Base-by-base conservation (phyloP, 2,113 vertebrate species). In the Ptilonorhynchus violaceus region DNA sequence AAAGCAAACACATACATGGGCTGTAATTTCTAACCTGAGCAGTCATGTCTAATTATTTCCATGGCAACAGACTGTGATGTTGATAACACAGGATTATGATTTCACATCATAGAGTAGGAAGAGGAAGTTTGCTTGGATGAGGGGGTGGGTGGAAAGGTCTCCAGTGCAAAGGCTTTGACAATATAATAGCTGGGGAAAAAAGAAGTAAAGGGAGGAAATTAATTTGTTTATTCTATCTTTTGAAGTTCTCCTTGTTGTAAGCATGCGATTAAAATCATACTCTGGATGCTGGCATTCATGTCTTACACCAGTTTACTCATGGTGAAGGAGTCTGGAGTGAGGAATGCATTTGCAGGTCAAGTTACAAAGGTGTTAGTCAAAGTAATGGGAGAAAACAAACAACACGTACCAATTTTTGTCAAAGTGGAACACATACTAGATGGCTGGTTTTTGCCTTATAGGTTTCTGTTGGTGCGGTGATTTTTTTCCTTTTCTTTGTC, bases 41-140 rank as follows among this genome's bases (percentile, higher is more conserved):
- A 96, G 69, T 94, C 55, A 56, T 85, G 30, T 90, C 69, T 97
- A 95, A 95, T 98, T 97, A 97, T 88, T 95, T 91, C 72, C 59
- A 35, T 97, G 82, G 63, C 72, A 96, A 53, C 77, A 91, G 58
- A 80, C 66, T 64, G 62, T 64, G 88, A 94, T 92, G 83, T 96
- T 96, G 85, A 55, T 93, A 92, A 91, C 84, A 78, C 53, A 95
- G 62, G 91, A 83, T 95, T 93, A 53, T 30, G 93, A 76, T 87
- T 95, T 96, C 60, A 70, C 13, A 2, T 95, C 15, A 12, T 46
- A 84, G 64, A 84, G 76, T 92, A 92, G 76, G 83, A 95, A 87
- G 46, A 92, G 88, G 74, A 96, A 95, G 88, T 93, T 94, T 94
- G 64, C 83, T 95, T 63, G 87, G 90, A 75, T 89, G 55, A 92